Conservation (phyloP, 2,888 invertebrate genomes). For the Hypsopygia costalis region DNA sequence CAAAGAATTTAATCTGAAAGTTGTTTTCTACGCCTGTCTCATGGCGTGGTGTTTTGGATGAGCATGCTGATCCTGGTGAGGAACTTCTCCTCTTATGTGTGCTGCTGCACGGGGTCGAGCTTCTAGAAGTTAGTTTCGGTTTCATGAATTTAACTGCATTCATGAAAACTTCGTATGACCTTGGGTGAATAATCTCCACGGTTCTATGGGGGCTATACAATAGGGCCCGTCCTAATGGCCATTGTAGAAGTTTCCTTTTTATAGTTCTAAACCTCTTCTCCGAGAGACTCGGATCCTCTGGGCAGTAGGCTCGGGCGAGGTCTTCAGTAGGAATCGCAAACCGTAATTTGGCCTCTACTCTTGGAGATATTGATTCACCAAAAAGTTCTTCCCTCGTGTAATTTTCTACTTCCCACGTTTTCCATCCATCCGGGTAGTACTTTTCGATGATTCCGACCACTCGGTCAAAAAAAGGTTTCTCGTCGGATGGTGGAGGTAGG, state of each 20-base stretch:
- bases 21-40: no score
- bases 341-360: not conserved
- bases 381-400: not conserved
- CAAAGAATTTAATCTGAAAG: no score
- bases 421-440: not conserved
- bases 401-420: not conserved
- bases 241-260: not conserved
- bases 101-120: no score
- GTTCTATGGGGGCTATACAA: not conserved
- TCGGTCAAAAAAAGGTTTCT: not conserved
- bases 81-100: no score
- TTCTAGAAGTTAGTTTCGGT: no score
- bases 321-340: not conserved
- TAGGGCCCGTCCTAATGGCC: not conserved
- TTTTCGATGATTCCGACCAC: not conserved
- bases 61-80: no score
- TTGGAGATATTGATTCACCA: not conserved
- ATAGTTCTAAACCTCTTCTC: not conserved
- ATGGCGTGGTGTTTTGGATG: no score
- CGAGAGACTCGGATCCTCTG: not conserved
- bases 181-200: not conserved
- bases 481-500: not conserved
- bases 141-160: no score
- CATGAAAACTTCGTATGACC: not conserved
- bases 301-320: not conserved